phyloP scores from a whole-genome alignment of 92 coral and sea anemone species.

The Umimayanthus chanpuru region DNA sequence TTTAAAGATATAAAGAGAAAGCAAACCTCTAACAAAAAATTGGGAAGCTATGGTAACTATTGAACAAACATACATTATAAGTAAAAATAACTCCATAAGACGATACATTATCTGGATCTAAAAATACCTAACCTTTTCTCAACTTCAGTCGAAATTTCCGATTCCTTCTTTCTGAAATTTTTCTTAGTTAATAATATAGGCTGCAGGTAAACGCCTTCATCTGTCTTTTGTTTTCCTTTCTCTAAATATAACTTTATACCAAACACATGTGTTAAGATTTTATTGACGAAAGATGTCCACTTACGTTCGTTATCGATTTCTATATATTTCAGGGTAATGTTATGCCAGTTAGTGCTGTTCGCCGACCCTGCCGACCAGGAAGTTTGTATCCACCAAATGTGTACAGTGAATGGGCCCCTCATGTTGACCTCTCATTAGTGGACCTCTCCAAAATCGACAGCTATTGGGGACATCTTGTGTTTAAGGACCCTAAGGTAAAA shows the following conservation, averaged over 20 bases:
- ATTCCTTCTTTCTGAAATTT: too few species aligned
- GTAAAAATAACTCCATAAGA: too few species aligned
- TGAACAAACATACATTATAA: neutral
- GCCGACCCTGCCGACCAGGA: neutral
- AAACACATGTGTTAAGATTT: neutral
- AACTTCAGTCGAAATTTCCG: too few species aligned
- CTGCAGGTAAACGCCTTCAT: too few species aligned
- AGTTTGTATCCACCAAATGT: neutral
- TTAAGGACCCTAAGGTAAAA: conserved; percentile 33
- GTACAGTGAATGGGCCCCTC: conserved; percentile 28
- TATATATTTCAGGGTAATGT: neutral
- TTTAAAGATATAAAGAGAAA: neutral
- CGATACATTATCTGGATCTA: neutral
- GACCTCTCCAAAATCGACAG: conserved; percentile 35
- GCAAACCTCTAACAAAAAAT: neutral
- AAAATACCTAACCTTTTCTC: neutral
- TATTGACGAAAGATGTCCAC: neutral
- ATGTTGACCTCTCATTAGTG: conserved; percentile 16
- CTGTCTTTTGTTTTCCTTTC: too few species aligned
- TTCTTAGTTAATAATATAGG: too few species aligned
- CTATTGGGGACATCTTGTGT: conserved; percentile 33
- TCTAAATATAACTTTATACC: neutral
- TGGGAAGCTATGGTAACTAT: neutral
- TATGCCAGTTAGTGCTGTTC: neutral
- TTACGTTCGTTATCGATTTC: too few species aligned